Evolutionary conservation across 2,888 invertebrate genomes (phyloP).

Genomic region (Lamellibrachia columna): DNA sequence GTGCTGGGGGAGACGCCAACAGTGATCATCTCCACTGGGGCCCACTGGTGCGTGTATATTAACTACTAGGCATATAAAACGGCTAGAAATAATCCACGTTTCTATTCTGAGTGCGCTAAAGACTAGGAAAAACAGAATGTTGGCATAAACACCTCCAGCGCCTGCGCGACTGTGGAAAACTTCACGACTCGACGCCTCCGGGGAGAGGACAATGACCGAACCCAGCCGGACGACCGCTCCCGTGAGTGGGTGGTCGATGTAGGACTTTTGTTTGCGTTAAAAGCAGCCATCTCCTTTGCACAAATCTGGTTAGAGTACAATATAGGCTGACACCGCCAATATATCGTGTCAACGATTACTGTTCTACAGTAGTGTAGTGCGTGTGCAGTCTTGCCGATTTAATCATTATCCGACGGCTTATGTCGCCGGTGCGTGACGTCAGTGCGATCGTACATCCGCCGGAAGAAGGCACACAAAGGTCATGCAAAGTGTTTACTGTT

Average conservation of each 20-base stretch:
- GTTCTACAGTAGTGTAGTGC: not conserved
- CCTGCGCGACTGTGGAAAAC: not conserved
- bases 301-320: not conserved
- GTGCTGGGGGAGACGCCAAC: not conserved
- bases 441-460: not conserved
- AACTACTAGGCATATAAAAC: not conserved
- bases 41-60: not conserved
- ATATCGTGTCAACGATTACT: not conserved
- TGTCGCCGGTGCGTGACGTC: too few species aligned
- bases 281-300: too few species aligned
- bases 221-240: not conserved
- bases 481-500: not conserved
- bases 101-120: conserved; percentile 3
- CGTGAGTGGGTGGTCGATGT: not conserved
- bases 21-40: not conserved
- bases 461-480: not conserved
- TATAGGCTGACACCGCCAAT: not conserved
- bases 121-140: not conserved
- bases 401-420: not conserved
- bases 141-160: not conserved
- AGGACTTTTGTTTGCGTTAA: not conserved
- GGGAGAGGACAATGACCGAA: not conserved
- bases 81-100: not conserved
- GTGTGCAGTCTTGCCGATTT: not conserved
- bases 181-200: not conserved